A percentile compares a stretch with the other conserved stretches of the same genome.
Evolutionary conservation across 2,113 vertebrate species (phyloP).

Genomic region (Herpetotheres cachinnans): DNA sequence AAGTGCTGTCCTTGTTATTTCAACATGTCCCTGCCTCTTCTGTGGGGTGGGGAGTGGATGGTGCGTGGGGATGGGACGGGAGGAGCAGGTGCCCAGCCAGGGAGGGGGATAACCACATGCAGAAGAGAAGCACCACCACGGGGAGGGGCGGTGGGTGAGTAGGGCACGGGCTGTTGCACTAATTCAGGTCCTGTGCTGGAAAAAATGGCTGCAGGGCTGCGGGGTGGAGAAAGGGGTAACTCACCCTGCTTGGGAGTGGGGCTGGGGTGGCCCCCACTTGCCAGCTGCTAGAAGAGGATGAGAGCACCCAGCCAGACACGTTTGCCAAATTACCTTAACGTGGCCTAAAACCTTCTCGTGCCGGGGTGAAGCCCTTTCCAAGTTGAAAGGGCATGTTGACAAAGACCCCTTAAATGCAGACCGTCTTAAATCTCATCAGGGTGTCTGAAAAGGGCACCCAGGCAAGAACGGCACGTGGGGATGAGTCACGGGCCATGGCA

Average conservation of each 20-base stretch:
- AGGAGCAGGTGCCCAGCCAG: background rate
- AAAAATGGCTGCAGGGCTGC: background rate
- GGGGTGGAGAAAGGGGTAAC: background rate
- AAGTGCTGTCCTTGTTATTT: slow-evolving; percentile 52
- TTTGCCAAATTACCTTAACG: background rate
- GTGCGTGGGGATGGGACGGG: background rate
- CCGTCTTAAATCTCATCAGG: background rate
- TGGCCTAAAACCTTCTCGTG: background rate
- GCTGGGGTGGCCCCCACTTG: background rate
- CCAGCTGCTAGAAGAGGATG: background rate
- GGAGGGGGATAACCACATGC: background rate
- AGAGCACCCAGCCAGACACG: fast-evolving
- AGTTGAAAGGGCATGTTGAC: background rate
- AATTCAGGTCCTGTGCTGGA: fast-evolving
- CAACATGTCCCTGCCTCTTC: background rate
- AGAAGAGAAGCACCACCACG: background rate
- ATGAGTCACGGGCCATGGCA: fast-evolving
- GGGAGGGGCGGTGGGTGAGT: background rate
- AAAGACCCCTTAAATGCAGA: background rate
- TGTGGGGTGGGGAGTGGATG: background rate
- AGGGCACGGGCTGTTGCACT: background rate
- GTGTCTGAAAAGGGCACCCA: background rate
- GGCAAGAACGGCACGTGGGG: fast-evolving
- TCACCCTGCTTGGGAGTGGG: background rate
- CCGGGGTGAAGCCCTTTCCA: background rate